Conservation (phyloP, 2,888 invertebrate species). For the Theodoxus fluviatilis region DNA sequence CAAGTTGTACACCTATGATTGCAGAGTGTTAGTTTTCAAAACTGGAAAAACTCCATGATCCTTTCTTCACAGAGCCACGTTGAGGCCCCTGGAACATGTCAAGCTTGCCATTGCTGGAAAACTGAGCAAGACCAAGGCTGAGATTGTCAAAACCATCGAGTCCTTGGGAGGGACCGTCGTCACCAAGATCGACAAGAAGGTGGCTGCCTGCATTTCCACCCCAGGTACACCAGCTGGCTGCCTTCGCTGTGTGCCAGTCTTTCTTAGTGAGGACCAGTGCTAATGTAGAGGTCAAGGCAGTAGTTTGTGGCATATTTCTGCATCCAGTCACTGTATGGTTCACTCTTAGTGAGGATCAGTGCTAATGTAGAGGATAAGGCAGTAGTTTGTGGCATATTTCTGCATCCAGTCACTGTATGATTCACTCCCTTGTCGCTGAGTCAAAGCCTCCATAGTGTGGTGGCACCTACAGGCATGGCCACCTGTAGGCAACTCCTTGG, state of each 20-base stretch:
- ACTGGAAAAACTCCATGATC: too few species aligned
- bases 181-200: constrained; percentile 72
- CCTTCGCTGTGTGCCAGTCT: background rate
- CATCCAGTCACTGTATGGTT: background rate
- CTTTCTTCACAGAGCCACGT: too few species aligned
- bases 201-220: constrained; percentile 81
- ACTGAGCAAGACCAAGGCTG: constrained; percentile 68
- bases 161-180: constrained; percentile 80
- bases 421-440: too few species aligned
- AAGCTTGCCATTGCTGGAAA: constrained; percentile 74
- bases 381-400: background rate
- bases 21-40: too few species aligned
- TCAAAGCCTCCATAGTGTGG: too few species aligned
- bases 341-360: too few species aligned
- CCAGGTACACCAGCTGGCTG: constrained; percentile 57
- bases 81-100: constrained; percentile 75
- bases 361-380: background rate
- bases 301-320: background rate
- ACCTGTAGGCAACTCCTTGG: too few species aligned
- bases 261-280: background rate
- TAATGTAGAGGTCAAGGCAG: background rate
- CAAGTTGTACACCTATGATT: too few species aligned
- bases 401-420: background rate
- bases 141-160: constrained; percentile 75
- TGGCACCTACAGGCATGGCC: too few species aligned